Conservation (phyloP, 1,140 invertebrate genomes). For the Conus ventricosus region DNA sequence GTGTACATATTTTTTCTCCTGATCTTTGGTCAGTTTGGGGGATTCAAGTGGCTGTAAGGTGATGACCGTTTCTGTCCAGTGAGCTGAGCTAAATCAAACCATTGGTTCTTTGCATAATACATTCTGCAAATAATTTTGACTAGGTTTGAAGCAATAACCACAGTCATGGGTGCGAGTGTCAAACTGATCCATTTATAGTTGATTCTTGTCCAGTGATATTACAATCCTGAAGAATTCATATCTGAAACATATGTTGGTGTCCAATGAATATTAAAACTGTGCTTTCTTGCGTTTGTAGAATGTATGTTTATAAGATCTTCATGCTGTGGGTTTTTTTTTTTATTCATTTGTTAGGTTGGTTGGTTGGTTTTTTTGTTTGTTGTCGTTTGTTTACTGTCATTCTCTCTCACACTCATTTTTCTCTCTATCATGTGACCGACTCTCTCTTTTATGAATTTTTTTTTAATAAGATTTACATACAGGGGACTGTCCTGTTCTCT, state of each 20-base stretch:
- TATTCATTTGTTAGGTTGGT: too few species aligned
- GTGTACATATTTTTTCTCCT: not conserved
- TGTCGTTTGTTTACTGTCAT: too few species aligned
- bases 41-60: not conserved
- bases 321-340: too few species aligned
- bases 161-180: not conserved
- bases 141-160: not conserved
- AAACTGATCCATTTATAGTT: not conserved
- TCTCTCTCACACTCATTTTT: too few species aligned
- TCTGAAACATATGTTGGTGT: too few species aligned
- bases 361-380: too few species aligned
- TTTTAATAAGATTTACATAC: not conserved
- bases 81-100: not conserved
- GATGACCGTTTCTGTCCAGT: not conserved
- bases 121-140: not conserved
- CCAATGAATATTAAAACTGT: too few species aligned
- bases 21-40: not conserved
- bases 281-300: too few species aligned
- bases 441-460: not conserved
- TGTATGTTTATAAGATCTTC: too few species aligned
- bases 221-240: too few species aligned
- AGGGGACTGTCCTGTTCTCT: not conserved
- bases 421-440: too few species aligned
- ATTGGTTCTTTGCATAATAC: not conserved
- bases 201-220: too few species aligned